phyloP scores from a whole-genome alignment of 1,140 invertebrate genomes.

The Atta colombica region DNA sequence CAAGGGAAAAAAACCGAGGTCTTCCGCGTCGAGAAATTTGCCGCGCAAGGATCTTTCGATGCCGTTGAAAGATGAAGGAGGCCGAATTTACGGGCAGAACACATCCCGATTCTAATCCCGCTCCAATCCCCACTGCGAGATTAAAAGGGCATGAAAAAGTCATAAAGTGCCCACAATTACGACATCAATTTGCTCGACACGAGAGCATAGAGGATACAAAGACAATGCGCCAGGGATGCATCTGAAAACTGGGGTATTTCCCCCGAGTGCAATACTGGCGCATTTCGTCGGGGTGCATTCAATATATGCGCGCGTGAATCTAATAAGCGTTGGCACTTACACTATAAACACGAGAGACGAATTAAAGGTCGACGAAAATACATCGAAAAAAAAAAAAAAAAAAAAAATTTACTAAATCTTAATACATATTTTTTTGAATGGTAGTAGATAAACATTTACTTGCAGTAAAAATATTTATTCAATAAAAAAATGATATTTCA shows the following conservation, averaged over 20 bases:
- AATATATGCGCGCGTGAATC: slow-evolving; percentile 15
- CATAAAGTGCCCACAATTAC: slow-evolving; percentile 73
- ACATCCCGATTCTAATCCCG: slow-evolving; percentile 51
- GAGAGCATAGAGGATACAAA: slow-evolving; percentile 39
- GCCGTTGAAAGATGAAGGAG: not conserved
- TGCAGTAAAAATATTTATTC: too few species aligned
- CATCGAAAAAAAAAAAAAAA: slow-evolving; percentile 30
- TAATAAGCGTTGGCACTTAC: slow-evolving; percentile 36
- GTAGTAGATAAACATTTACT: too few species aligned
- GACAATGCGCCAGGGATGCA: slow-evolving; percentile 36
- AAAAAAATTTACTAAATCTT: too few species aligned
- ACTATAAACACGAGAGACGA: not conserved
- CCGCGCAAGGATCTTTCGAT: not conserved
- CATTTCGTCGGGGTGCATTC: slow-evolving; percentile 5
- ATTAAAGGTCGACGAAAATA: not conserved
- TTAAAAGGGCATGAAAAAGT: slow-evolving; percentile 69
- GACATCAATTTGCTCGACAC: slow-evolving; percentile 61
- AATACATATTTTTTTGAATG: too few species aligned
- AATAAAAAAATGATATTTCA: too few species aligned
- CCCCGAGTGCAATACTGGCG: slow-evolving; percentile 63
- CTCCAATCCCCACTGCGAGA: slow-evolving; percentile 26
- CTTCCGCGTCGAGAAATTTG: slow-evolving; percentile 7
- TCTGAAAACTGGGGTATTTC: slow-evolving; percentile 69
- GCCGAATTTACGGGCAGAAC: slow-evolving; percentile 30
- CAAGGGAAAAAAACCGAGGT: not conserved